Base-by-base conservation (phyloP, 2,113 vertebrate genomes). In the Meriones unguiculatus region DNA sequence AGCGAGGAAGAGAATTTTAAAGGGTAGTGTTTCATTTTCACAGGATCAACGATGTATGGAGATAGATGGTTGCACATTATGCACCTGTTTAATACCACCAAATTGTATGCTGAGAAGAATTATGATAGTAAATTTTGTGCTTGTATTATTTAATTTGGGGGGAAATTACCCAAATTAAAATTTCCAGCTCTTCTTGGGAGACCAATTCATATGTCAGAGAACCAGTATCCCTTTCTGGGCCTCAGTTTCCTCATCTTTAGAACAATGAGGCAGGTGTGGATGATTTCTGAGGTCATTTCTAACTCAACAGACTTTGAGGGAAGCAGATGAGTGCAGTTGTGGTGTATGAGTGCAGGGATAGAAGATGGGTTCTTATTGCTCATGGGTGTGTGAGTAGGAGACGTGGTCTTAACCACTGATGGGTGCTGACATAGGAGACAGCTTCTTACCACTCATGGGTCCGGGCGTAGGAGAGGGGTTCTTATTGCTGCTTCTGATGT, bases 371-470 rank as follows among this genome's bases (percentile, higher is more conserved):
- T 70, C 32, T 70, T 70, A 70, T 2, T 5, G 32, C 13, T 70
- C 7, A 5, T 0, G 0, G 30, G 14, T 35, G 62, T 69, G 73
- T 52, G 64, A 20, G 57, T 54, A 8, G 54, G 57, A 46, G 32
- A 69, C 64, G 32, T 54, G 9, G 73, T 84, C 80, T 78, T 24
- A 70, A 46, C 86, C 46, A 46, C 20, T 35, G 32, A n/a, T 13
- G 12, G 69, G 32, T 70, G 15, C 70, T 5, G 70, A 17, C 7
- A n/a, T 20, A 72, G 35, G 70, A n/a, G 35, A 38, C 20, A 7
- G 14, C 17, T 20, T 72, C 35, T 72, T 72, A 72, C 35, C 15
- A 13, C 70, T 38, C 7, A 4, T 0, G 0, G 41, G 32, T 41
- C 35, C 46, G 73, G 59, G 70, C 22, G 52, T 50, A 13, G 38